These are phyloP conservation scores for Aethina tumida DNA, from an alignment of 1,140 invertebrate species.

Conservation along the genomic window DNA sequence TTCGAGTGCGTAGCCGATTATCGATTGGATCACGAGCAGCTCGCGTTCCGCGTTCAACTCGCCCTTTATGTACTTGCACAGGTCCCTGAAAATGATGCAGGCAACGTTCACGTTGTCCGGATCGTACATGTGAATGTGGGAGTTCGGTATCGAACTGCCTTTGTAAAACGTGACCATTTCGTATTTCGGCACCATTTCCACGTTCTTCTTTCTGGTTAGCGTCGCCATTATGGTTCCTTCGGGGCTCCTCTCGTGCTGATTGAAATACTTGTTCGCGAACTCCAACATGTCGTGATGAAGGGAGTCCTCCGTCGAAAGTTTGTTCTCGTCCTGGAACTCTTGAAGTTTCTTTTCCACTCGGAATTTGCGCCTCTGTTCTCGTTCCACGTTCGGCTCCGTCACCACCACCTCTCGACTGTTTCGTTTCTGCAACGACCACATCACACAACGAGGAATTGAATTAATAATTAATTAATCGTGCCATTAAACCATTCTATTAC, in stretches of 20 bases:
- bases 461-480: no score
- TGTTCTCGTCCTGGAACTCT: constrained; percentile 52
- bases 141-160: constrained; percentile 79
- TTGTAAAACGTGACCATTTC: constrained; percentile 90
- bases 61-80: constrained; percentile 77
- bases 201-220: constrained; percentile 65
- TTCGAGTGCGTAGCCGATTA: constrained; percentile 78
- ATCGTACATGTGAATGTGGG: constrained; percentile 91
- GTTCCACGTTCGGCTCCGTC: constrained; percentile 48
- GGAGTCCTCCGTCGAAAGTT: constrained; percentile 47
- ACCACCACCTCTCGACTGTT: no score
- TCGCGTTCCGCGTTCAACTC: constrained; percentile 77
- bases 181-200: constrained; percentile 75
- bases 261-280: constrained; percentile 90
- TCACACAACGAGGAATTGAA: no score
- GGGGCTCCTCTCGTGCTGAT: constrained; percentile 73
- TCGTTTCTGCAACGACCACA: no score
- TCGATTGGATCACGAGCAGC: constrained; percentile 69
- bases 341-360: constrained; percentile 77
- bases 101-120: constrained; percentile 86
- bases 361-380: constrained; percentile 67
- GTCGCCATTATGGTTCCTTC: constrained; percentile 86
- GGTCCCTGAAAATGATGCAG: constrained; percentile 81
- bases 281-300: constrained; percentile 77
- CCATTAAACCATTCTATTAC: no score